phyloP scores from a whole-genome alignment of 2,888 invertebrate species.

The Taenaris catops region DNA sequence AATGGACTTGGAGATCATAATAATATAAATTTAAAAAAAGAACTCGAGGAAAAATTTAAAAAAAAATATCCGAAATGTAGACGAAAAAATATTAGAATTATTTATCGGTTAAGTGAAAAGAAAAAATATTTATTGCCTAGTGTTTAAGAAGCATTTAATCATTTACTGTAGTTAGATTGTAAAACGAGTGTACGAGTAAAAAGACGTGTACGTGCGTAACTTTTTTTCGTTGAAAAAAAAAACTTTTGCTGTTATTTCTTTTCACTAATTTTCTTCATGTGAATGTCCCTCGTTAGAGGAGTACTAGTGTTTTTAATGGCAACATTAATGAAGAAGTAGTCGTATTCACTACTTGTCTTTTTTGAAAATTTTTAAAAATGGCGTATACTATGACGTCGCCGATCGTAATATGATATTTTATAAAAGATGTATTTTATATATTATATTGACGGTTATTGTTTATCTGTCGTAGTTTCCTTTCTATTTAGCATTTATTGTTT shows the following conservation, averaged over 20 bases:
- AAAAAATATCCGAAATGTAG: slow-evolving; percentile 51
- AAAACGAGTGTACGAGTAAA: slow-evolving; percentile 32
- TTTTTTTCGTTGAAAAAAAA: slow-evolving; percentile 19
- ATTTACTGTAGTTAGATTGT: slow-evolving; percentile 63
- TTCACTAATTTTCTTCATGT: slow-evolving; percentile 22
- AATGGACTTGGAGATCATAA: slow-evolving; percentile 49
- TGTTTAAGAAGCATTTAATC: slow-evolving; percentile 61
- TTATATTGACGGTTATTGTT: slow-evolving; percentile 59
- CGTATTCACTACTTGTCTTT: slow-evolving; percentile 44
- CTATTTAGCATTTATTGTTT: slow-evolving; percentile 52
- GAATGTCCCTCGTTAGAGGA: slow-evolving; percentile 21
- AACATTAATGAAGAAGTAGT: slow-evolving; percentile 28
- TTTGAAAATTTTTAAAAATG: slow-evolving; percentile 64
- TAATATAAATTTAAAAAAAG: too few species aligned
- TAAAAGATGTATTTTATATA: slow-evolving; percentile 75
- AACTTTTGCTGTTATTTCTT: slow-evolving; percentile 28
- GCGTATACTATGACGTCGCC: slow-evolving; percentile 33
- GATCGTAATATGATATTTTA: slow-evolving; percentile 59
- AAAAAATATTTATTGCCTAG: slow-evolving; percentile 77
- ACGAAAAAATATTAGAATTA: slow-evolving; percentile 62
- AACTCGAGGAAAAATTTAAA: slow-evolving; percentile 33
- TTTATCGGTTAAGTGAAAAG: slow-evolving; percentile 69
- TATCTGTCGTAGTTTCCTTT: slow-evolving; percentile 47
- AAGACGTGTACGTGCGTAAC: slow-evolving; percentile 20
- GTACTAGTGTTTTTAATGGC: slow-evolving; percentile 21